Conservation (phyloP, 2,113 vertebrate genomes). For the Halichoeres trimaculatus region DNA sequence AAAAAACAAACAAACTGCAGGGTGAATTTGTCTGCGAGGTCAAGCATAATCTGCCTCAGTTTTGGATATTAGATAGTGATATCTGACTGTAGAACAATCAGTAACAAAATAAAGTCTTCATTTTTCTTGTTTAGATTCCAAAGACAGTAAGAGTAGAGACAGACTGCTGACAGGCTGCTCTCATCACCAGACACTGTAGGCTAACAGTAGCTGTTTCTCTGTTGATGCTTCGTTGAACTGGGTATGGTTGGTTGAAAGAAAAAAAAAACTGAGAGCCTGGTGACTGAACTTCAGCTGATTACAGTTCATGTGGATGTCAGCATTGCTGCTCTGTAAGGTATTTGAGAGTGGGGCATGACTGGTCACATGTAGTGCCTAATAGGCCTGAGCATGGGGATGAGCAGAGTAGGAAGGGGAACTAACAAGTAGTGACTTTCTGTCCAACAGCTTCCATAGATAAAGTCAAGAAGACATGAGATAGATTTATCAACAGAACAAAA, state of each 20-base stretch:
- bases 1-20: too few relatives aligned
- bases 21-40: background rate
- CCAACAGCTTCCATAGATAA: background rate
- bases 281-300: slow-evolving; percentile 58
- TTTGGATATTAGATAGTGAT: background rate
- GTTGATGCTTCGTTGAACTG: background rate
- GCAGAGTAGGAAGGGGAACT: slow-evolving; percentile 10
- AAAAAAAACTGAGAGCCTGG: slow-evolving; percentile 7
- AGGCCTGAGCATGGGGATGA: slow-evolving; percentile 35
- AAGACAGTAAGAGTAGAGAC: background rate
- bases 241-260: background rate
- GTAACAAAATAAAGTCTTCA: background rate
- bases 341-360: slow-evolving; percentile 74
- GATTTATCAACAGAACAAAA: too few relatives aligned
- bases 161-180: background rate
- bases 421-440: background rate
- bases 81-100: too few relatives aligned
- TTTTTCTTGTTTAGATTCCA: background rate
- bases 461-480: background rate
- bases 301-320: slow-evolving; percentile 48
- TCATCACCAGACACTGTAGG: background rate
- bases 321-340: slow-evolving; percentile 51
- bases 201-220: background rate
- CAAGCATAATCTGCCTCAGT: background rate
- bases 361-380: slow-evolving; percentile 73